phyloP scores from a whole-genome alignment of 2,797 vertebrate genomes.

The Malacoraja senta region DNA sequence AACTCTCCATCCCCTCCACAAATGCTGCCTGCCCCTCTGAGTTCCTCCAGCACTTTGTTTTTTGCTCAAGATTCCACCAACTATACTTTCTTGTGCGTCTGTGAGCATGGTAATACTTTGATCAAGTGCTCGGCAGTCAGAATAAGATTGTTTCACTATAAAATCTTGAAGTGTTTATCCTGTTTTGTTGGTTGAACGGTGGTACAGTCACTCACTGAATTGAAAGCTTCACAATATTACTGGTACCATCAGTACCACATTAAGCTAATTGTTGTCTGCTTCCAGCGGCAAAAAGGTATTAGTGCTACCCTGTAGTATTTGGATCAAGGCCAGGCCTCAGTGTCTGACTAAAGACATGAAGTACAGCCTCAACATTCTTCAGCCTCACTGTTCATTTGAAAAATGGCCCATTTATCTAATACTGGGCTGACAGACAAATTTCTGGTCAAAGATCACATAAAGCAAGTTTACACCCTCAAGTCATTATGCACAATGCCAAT shows the following conservation, averaged over 20 bases:
- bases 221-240: conserved; percentile 56
- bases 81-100: too few species aligned
- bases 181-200: conserved; percentile 39
- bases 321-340: conserved; percentile 49
- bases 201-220: conserved; percentile 53
- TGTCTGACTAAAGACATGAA: conserved; percentile 48
- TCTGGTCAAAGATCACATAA: conserved; percentile 27
- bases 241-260: conserved; percentile 59
- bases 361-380: conserved; percentile 41
- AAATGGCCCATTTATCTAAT: conserved; percentile 2
- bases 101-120: not conserved
- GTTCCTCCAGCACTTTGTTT: too few species aligned
- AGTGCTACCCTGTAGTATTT: conserved; percentile 48
- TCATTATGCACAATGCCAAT: conserved; percentile 10
- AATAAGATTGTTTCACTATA: not conserved
- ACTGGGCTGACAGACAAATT: conserved; percentile 15
- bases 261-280: conserved; percentile 61
- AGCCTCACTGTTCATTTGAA: conserved; percentile 42
- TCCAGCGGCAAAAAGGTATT: conserved; percentile 58
- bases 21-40: too few species aligned
- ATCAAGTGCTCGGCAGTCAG: not conserved
- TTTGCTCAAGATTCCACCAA: too few species aligned
- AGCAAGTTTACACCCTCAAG: conserved; percentile 5
- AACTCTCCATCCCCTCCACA: too few species aligned
- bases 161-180: not conserved